A percentile compares a stretch with the other conserved stretches of the same genome.
These are phyloP conservation scores for Sturmia bella DNA, from an alignment of 2,888 invertebrate species.

Conservation along the genomic window DNA sequence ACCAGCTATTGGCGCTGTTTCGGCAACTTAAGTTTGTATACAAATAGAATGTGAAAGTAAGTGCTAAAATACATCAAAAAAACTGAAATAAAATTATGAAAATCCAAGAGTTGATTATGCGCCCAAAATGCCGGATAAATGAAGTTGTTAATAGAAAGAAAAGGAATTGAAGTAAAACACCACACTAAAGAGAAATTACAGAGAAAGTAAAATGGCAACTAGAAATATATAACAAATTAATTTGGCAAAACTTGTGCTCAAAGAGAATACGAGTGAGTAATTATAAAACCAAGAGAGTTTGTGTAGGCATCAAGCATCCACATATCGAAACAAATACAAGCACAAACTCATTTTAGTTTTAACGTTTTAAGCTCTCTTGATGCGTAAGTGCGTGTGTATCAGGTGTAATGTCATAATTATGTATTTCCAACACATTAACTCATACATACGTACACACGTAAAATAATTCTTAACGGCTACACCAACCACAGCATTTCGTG, in stretches of 20 bases:
- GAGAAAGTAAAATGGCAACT: not conserved
- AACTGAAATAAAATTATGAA: not conserved
- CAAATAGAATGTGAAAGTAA: constrained; percentile 35
- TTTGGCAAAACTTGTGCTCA: no score
- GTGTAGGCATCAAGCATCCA: constrained; percentile 15
- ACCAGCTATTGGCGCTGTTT: constrained; percentile 57
- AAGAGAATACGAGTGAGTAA: not conserved
- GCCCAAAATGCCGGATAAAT: constrained; percentile 52
- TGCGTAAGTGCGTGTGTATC: constrained; percentile 34
- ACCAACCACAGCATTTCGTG: constrained; percentile 23
- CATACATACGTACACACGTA: not conserved
- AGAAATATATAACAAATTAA: not conserved
- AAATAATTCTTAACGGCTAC: constrained; percentile 4
- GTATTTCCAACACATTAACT: constrained; percentile 41
- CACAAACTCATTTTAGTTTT: not conserved
- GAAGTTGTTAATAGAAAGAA: not conserved
- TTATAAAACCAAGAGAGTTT: constrained; percentile 12
- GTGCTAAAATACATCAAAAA: not conserved
- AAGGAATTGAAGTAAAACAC: constrained; percentile 57
- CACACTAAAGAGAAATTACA: constrained; percentile 56
- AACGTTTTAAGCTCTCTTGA: not conserved
- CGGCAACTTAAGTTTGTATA: constrained; percentile 15
- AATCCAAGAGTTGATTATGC: constrained; percentile 62
- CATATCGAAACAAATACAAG: not conserved
- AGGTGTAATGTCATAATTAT: constrained; percentile 66